Conservation (phyloP, 2,888 invertebrate species). For the Globia sparganii region DNA sequence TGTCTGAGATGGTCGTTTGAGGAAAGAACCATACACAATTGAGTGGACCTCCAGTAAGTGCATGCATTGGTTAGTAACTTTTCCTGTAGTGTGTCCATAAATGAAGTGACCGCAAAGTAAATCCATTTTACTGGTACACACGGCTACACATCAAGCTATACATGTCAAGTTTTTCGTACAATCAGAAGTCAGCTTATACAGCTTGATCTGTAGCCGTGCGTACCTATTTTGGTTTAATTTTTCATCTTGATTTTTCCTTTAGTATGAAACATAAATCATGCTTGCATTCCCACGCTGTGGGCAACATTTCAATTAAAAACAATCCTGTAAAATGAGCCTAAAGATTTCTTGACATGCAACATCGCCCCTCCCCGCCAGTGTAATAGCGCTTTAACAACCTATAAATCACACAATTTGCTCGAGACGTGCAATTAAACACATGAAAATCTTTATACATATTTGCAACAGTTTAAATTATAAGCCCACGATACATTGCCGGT, state of each 20-base stretch:
- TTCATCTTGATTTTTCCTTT: neutral
- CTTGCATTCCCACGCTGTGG: no score
- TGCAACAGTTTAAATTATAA: slow-evolving; percentile 35
- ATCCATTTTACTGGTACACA: neutral
- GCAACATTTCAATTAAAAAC: neutral
- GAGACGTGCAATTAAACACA: slow-evolving; percentile 27
- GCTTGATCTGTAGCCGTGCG: no score
- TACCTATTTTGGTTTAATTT: neutral
- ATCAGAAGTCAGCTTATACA: no score
- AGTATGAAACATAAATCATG: neutral
- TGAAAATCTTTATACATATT: slow-evolving; percentile 1
- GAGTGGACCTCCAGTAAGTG: neutral
- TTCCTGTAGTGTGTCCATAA: neutral
- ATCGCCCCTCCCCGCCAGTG: neutral
- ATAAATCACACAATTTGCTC: slow-evolving; percentile 13
- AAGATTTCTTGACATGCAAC: neutral
- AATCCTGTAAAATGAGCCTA: neutral
- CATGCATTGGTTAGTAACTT: no score
- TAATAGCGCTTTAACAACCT: neutral
- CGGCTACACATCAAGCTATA: no score
- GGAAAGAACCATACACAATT: neutral
- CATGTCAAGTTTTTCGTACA: no score
- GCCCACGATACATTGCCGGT: slow-evolving; percentile 28
- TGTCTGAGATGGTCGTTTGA: neutral
- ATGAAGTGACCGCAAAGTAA: neutral